phyloP scores from a whole-genome alignment of 2,888 invertebrate genomes.

The Athrips mouffetella region DNA sequence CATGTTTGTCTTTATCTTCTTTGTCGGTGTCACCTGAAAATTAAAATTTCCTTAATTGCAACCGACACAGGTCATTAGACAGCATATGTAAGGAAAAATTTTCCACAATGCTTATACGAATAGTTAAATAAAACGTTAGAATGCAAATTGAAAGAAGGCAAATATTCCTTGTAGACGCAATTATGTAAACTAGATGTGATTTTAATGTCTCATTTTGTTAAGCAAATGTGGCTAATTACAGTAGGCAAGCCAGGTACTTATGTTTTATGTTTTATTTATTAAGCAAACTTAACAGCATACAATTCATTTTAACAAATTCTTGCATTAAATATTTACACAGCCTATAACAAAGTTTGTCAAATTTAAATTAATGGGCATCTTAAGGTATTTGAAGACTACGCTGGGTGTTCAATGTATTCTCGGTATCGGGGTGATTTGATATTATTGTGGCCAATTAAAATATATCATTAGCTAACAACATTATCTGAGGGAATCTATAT shows the following conservation, averaged over 20 bases:
- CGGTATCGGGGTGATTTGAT: too few relatives aligned
- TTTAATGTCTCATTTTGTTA: constrained; percentile 76
- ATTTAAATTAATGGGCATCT: too few relatives aligned
- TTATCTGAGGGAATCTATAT: too few relatives aligned
- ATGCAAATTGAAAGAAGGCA: constrained; percentile 64
- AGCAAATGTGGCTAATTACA: constrained; percentile 70
- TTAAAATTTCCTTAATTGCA: background rate
- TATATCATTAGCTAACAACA: too few relatives aligned
- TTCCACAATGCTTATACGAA: constrained; percentile 56
- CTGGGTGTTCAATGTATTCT: too few relatives aligned
- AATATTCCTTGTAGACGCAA: constrained; percentile 63
- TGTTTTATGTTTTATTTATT: too few relatives aligned
- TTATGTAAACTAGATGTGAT: constrained; percentile 77
- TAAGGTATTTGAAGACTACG: too few relatives aligned
- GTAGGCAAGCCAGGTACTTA: constrained; percentile 27
- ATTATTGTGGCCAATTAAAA: too few relatives aligned
- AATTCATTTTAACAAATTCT: too few relatives aligned
- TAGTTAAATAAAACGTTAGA: constrained; percentile 58
- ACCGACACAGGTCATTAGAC: constrained; percentile 37
- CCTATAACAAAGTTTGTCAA: too few relatives aligned
- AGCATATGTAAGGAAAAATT: constrained; percentile 38
- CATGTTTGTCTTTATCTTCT: constrained; percentile 61
- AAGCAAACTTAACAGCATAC: too few relatives aligned
- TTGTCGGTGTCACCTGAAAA: constrained; percentile 49
- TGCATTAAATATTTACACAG: too few relatives aligned